phyloP scores from a whole-genome alignment of 2,888 invertebrate species.

The Drosophila pegasa region DNA sequence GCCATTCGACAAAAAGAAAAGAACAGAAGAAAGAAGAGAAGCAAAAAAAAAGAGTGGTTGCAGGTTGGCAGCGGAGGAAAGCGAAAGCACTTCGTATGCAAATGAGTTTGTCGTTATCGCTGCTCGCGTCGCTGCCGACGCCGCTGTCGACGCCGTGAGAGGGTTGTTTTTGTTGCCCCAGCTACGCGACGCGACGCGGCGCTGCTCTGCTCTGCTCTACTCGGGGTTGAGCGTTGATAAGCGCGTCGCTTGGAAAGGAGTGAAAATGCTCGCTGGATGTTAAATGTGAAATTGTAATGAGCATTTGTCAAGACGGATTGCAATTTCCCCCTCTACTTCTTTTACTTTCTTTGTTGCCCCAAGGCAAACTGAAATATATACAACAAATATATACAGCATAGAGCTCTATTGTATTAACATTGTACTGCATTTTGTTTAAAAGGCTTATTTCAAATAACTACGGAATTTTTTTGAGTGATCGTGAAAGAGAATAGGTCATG shows the following conservation, averaged over 20 bases:
- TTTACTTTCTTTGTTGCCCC: not conserved
- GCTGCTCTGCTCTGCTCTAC: constrained; percentile 8
- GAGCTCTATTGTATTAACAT: not conserved
- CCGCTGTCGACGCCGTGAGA: constrained; percentile 50
- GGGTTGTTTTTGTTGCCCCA: constrained; percentile 60
- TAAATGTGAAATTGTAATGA: constrained; percentile 63
- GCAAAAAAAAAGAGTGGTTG: constrained; percentile 40
- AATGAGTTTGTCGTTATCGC: constrained; percentile 76
- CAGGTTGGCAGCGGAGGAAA: constrained; percentile 50
- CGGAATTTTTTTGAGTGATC: not conserved
- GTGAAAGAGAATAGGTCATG: not conserved
- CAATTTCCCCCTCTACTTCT: constrained; percentile 25
- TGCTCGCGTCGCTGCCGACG: constrained; percentile 34
- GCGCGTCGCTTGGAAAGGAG: constrained; percentile 42
- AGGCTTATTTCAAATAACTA: not conserved
- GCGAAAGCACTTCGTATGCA: constrained; percentile 80
- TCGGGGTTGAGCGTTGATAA: constrained; percentile 58
- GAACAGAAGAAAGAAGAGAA: constrained; percentile 35
- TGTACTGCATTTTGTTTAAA: not conserved
- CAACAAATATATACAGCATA: not conserved
- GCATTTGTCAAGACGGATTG: constrained; percentile 30
- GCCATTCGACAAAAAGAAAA: constrained; percentile 60
- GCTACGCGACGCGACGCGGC: not conserved
- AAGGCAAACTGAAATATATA: constrained; percentile 8
- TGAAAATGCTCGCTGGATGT: constrained; percentile 27